Conservation (phyloP, 1,140 invertebrate genomes). For the Drosophila rhopaloa region DNA sequence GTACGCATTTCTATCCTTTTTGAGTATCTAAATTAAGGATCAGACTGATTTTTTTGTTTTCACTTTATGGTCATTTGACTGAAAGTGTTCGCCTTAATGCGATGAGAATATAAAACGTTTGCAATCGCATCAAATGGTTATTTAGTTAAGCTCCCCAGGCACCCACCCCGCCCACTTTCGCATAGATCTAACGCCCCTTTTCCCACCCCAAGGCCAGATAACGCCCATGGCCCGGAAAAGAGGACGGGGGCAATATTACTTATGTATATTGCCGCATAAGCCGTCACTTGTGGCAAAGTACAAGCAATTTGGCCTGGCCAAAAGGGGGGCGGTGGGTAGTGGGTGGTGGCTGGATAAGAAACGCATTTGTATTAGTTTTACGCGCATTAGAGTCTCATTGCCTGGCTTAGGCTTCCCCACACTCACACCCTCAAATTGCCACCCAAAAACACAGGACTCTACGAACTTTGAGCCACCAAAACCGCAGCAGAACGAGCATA, state of each 20-base stretch:
- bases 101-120: slow-evolving; percentile 71
- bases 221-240: slow-evolving; percentile 20
- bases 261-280: slow-evolving; percentile 81
- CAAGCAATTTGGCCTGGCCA: slow-evolving; percentile 72
- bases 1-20: background rate
- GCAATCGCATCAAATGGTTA: slow-evolving; percentile 79
- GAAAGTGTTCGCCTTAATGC: slow-evolving; percentile 74
- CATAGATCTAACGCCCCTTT: slow-evolving; percentile 11
- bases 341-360: slow-evolving; percentile 62
- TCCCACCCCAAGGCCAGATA: slow-evolving; percentile 18
- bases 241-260: slow-evolving; percentile 68
- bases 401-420: slow-evolving; percentile 65
- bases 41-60: slow-evolving; percentile 1
- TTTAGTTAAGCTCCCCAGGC: slow-evolving; percentile 65
- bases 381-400: slow-evolving; percentile 82
- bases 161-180: background rate
- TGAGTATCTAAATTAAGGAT: background rate
- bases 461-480: slow-evolving; percentile 18
- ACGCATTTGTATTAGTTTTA: slow-evolving; percentile 83
- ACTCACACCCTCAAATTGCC: slow-evolving; percentile 1
- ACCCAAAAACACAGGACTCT: slow-evolving; percentile 15
- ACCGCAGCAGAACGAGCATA: slow-evolving; percentile 69
- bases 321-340: slow-evolving; percentile 7
- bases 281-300: slow-evolving; percentile 80
- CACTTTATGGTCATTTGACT: slow-evolving; percentile 34